These are phyloP conservation scores for Athalia cordata DNA, from an alignment of 2,888 invertebrate species.

Conservation along the genomic window DNA sequence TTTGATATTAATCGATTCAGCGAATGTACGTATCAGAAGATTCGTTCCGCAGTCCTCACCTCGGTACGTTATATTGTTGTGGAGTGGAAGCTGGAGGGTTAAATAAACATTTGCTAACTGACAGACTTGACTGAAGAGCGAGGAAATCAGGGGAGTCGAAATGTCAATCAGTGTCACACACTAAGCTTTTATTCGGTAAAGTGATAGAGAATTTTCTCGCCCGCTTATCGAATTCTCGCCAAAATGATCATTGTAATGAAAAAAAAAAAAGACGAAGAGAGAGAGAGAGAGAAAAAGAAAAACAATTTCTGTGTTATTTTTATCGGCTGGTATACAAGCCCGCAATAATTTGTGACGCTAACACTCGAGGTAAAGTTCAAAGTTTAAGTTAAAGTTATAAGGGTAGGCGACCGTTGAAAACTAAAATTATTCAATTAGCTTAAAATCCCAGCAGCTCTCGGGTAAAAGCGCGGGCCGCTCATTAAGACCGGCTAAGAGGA, in stretches of 20 bases:
- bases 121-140: conserved; percentile 50
- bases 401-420: conserved; percentile 51
- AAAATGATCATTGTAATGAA: too few species aligned
- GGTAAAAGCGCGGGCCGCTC: conserved; percentile 55
- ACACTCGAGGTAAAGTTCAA: not conserved
- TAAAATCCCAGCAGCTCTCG: conserved; percentile 60
- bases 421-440: conserved; percentile 68
- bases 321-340: too few species aligned
- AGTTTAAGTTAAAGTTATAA: not conserved
- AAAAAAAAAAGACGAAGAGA: too few species aligned
- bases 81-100: conserved; percentile 35
- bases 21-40: too few species aligned
- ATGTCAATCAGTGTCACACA: conserved; percentile 56
- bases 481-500: conserved; percentile 69
- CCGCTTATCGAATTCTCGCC: too few species aligned
- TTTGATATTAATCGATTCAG: too few species aligned
- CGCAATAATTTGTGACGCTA: not conserved
- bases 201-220: too few species aligned
- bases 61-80: too few species aligned
- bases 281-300: too few species aligned
- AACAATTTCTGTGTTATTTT: too few species aligned
- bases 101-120: conserved; percentile 62
- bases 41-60: too few species aligned
- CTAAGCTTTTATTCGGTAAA: too few species aligned
- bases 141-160: conserved; percentile 46